Conservation (phyloP, 2,888 invertebrate species). For the Acrobasis repandana region DNA sequence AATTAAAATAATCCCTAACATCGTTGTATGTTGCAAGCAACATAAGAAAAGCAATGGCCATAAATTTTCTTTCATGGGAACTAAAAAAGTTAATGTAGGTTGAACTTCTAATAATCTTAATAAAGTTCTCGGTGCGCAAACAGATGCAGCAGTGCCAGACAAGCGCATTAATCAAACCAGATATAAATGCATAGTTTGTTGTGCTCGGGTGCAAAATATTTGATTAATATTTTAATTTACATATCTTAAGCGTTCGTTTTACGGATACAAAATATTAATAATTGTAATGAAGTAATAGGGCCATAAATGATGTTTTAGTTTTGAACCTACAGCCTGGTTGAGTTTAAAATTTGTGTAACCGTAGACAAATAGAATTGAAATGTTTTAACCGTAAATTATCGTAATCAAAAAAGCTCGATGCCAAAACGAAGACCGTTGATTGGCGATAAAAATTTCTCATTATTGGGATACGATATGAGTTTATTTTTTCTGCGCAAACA, state of each 20-base stretch:
- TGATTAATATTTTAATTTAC: constrained; percentile 23
- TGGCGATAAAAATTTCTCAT: constrained; percentile 60
- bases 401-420: constrained; percentile 27
- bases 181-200: constrained; percentile 11
- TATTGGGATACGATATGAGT: constrained; percentile 48
- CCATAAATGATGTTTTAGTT: background rate
- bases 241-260: constrained; percentile 15
- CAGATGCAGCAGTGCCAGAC: constrained; percentile 11
- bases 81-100: constrained; percentile 14
- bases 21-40: background rate
- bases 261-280: constrained; percentile 2
- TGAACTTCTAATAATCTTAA: constrained; percentile 13
- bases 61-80: constrained; percentile 16
- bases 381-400: background rate
- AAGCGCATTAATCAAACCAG: constrained; percentile 16
- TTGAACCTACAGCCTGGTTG: background rate
- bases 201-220: constrained; percentile 20
- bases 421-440: constrained; percentile 47
- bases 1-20: background rate
- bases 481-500: constrained; percentile 55
- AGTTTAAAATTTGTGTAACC: too few species aligned
- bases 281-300: too few species aligned
- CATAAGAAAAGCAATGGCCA: background rate
- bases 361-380: too few species aligned
- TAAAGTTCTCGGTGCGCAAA: constrained; percentile 12